A percentile compares a stretch with the other conserved stretches of the same genome.
These are phyloP conservation scores for Caenorhabditis sp. DNA, from an alignment of 2,888 invertebrate species.

Conservation along the genomic window DNA sequence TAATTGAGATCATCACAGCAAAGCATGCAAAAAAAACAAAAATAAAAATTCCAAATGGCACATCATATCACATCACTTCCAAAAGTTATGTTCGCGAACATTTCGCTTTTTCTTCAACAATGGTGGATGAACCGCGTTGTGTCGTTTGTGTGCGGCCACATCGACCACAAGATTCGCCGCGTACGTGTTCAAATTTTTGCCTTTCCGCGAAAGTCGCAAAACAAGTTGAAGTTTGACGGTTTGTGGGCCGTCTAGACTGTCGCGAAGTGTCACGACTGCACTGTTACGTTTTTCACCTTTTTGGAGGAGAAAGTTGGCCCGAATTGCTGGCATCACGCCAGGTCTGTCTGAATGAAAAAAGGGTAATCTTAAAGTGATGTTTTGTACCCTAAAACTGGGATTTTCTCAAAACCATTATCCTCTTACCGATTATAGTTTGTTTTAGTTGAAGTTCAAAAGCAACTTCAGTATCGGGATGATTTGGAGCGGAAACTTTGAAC, in stretches of 20 bases:
- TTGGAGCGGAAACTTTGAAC: constrained; percentile 73
- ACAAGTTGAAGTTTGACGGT: constrained; percentile 72
- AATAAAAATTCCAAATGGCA: neutral
- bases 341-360: constrained; percentile 45
- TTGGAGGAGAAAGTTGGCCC: constrained; percentile 72
- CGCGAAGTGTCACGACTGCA: constrained; percentile 72
- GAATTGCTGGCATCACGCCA: constrained; percentile 68
- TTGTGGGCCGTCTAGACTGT: constrained; percentile 72
- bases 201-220: constrained; percentile 71
- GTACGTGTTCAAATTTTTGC: constrained; percentile 72
- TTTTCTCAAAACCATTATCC: too few relatives aligned
- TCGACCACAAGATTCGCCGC: constrained; percentile 72
- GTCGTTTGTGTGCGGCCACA: constrained; percentile 69
- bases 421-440: constrained; percentile 62
- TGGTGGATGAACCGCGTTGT: constrained; percentile 38
- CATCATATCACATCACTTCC: neutral
- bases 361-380: too few relatives aligned
- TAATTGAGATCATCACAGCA: constrained; percentile 1
- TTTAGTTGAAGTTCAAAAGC: constrained; percentile 72
- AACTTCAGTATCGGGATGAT: constrained; percentile 69
- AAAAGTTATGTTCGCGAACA: constrained; percentile 6
- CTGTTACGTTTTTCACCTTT: constrained; percentile 70
- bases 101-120: constrained; percentile 4
- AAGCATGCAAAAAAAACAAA: neutral
- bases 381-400: too few relatives aligned